phyloP scores from a whole-genome alignment of 2,113 vertebrate species.

The Pluvialis apricaria region DNA sequence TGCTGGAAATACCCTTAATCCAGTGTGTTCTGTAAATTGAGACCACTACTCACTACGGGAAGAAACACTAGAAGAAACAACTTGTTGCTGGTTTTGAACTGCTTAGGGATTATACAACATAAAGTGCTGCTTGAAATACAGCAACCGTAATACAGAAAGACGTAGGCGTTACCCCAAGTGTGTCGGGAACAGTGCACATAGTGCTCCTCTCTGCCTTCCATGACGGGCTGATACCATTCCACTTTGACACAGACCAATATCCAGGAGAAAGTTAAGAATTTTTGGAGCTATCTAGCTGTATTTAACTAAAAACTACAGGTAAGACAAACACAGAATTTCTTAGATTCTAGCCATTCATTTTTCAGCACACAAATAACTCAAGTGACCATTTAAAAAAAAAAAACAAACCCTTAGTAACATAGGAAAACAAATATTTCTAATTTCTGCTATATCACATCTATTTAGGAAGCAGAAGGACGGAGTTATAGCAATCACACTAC shows the following conservation, averaged over 20 bases:
- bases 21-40: background rate
- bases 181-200: background rate
- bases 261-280: background rate
- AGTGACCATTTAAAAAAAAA: background rate
- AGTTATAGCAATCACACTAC: background rate
- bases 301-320: background rate
- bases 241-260: background rate
- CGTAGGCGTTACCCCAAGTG: background rate
- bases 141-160: background rate
- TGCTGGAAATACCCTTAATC: background rate
- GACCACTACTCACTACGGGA: background rate
- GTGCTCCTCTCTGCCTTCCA: background rate
- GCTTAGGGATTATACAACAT: background rate
- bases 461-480: background rate
- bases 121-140: background rate
- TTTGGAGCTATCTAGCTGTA: background rate
- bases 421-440: background rate
- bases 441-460: background rate
- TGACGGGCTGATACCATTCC: background rate
- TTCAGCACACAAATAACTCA: background rate
- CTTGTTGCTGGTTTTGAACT: background rate
- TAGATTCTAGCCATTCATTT: background rate
- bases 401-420: background rate
- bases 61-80: background rate
- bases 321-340: background rate